Percentiles rank a stretch among this genome's conserved stretches.
Conservation (phyloP, 2,797 vertebrate species). For the Ispidina lecontei region DNA sequence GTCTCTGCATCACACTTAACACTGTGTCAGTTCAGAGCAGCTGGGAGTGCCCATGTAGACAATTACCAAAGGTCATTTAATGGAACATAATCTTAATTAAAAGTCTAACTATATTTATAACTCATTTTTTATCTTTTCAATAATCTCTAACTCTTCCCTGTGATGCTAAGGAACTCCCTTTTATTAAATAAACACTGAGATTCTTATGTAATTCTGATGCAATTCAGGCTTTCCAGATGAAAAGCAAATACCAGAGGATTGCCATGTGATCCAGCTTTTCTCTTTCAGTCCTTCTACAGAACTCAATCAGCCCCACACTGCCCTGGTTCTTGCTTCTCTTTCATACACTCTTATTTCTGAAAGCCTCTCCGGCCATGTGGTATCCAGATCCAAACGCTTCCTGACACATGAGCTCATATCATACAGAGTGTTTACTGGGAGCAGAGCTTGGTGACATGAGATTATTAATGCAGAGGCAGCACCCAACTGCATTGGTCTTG, state of each 20-base stretch:
- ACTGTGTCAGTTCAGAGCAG: neutral
- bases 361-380: neutral
- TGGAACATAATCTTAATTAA: neutral
- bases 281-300: neutral
- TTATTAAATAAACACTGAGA: neutral
- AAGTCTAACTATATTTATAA: neutral
- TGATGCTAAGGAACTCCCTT: neutral
- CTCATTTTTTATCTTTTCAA: neutral
- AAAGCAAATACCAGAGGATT: neutral
- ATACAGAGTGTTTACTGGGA: neutral
- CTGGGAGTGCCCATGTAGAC: neutral
- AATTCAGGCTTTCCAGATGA: neutral
- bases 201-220: neutral
- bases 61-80: neutral
- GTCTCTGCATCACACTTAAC: neutral
- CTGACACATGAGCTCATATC: neutral
- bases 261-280: neutral
- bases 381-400: neutral
- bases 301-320: accelerated
- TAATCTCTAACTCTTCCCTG: neutral
- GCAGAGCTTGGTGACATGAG: neutral
- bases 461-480: neutral
- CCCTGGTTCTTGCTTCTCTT: neutral
- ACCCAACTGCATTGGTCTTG: neutral
- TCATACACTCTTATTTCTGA: neutral